Evolutionary conservation across 2,113 vertebrate genomes (phyloP), one percentile per base, ranked within the genome.

Genomic region (Dolichotis patagonum): DNA sequence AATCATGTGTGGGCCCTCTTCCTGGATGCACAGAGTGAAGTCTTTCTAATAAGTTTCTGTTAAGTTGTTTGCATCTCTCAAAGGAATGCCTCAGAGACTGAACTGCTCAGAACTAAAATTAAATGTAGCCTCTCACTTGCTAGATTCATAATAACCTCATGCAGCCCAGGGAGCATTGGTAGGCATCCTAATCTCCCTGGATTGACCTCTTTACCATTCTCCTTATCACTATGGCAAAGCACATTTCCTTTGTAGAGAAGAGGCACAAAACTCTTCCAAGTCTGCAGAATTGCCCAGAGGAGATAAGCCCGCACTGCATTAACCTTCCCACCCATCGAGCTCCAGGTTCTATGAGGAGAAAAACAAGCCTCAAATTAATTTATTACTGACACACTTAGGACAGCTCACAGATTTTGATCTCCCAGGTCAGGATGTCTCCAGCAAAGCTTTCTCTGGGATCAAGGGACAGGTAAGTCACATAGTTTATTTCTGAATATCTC

Each of bases 61-160:
- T 78, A 71, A 91, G 92, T 84, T 86, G 73, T 84, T 96, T 97
- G 82, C 88, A 62, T 96, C 73, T 95, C 67, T 93, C 69, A 67
- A 26, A 96, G 88, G 46, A 95, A 91, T 19, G 22, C 91, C 82
- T 88, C 56, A 22, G 93, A 92, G 97, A 94, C 69, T 69, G 60
- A 92, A 83, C 38, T 93, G 83, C 75, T 96, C 73, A 91, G 88
- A 97, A 92, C 56, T 93, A 85, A 95, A 98, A 97, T 98, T 96
- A 97, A 86, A 92, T 87, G 85, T 80, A 92, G 86, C 56, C 60
- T 97, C 78, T 96, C 38, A 26, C 58, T 95, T 97, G 90, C 67
- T 46, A 67, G 91, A 94, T 82, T 91, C 87, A 87, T 97, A 96
- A 92, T 91, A 97, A 96, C 49, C 38, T 43, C 43, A 41, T 65